A percentile compares a stretch with the other conserved stretches of the same genome.
Conservation (phyloP, 2,888 invertebrate genomes). For the Drosophila subquinaria region DNA sequence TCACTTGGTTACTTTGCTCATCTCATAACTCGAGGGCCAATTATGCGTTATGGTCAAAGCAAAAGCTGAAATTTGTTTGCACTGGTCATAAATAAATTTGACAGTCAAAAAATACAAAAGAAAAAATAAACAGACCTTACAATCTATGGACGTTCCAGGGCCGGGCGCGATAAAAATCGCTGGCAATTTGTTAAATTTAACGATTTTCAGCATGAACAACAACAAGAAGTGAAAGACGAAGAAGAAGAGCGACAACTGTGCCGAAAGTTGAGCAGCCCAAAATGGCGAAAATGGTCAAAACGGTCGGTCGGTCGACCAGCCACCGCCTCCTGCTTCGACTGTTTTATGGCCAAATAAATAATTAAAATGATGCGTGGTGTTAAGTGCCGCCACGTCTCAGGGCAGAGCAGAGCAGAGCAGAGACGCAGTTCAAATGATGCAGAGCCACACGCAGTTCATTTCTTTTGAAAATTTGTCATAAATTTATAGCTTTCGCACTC, state of each 20-base stretch:
- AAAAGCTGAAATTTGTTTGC: constrained; percentile 69
- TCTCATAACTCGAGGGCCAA: constrained; percentile 65
- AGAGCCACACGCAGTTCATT: constrained; percentile 74
- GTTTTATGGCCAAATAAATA: constrained; percentile 80
- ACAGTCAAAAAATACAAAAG: constrained; percentile 46
- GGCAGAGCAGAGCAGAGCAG: not conserved
- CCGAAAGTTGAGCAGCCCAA: constrained; percentile 67
- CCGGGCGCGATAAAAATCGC: constrained; percentile 77
- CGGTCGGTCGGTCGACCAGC: constrained; percentile 14
- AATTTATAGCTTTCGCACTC: constrained; percentile 73
- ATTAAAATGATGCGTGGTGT: constrained; percentile 81
- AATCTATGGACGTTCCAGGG: constrained; percentile 73
- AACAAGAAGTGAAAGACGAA: constrained; percentile 9
- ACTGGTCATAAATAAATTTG: constrained; percentile 73
- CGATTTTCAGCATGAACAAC: constrained; percentile 68
- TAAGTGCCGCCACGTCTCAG: constrained; percentile 72
- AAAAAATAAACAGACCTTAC: constrained; percentile 36
- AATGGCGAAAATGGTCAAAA: constrained; percentile 33
- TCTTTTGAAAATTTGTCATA: constrained; percentile 81
- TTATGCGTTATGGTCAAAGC: constrained; percentile 67
- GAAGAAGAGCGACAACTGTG: constrained; percentile 57
- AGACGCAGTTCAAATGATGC: constrained; percentile 27
- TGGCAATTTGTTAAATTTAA: constrained; percentile 82
- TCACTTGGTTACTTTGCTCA: constrained; percentile 48
- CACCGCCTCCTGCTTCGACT: constrained; percentile 66